Evolutionary conservation across 2,888 invertebrate species (phyloP), one percentile per base, ranked within the genome.

Genomic region (Endomychus coccineus): DNA sequence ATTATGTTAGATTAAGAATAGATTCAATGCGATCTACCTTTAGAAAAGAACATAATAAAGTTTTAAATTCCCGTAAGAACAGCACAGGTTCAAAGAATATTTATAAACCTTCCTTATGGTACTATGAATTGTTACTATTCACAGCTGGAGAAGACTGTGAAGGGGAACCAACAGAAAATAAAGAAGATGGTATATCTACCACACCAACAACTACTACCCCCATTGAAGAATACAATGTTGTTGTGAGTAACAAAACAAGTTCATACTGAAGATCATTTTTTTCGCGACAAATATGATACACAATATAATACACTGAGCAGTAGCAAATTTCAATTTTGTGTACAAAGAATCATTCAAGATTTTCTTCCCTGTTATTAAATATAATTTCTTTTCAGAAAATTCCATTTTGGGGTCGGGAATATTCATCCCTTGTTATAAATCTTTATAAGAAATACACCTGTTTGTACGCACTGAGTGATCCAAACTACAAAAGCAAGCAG

Each of bases 61-160:
- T 52, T 12, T 16, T 42, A 22, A 34, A 41, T 16, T 50, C 51
- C n/a, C 45, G 44, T 32, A 38, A 43, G 31, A 38, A 29, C n/a
- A 39, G 40, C 21, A 30, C 38, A 16, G 24, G 39, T 17, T 36
- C 44, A 5, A 39, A 43, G 32, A 42, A 51, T 15, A 37, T 49
- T 21, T 50, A 51, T 36, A 45, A 47, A 31, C 54, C 54, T n/a
- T 39, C 42, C 9, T 39, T 54, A 21, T 54, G 54, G 54, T 54
- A 52, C 38, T 54, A 54, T 28, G 47, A 48, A 38, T 37, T 50
- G 14, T 30, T 54, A 13, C 37, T 50, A 21, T 54, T 48, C 25
- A 45, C 45, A 13, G 50, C 46, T 14, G 52, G 52, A 5, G 52
- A 49, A 34, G 44, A 51, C 14, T 27, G 21, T 10, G 38, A 45